phyloP scores from a whole-genome alignment of 2,888 invertebrate species.

The Hypselothyrea guttata region DNA sequence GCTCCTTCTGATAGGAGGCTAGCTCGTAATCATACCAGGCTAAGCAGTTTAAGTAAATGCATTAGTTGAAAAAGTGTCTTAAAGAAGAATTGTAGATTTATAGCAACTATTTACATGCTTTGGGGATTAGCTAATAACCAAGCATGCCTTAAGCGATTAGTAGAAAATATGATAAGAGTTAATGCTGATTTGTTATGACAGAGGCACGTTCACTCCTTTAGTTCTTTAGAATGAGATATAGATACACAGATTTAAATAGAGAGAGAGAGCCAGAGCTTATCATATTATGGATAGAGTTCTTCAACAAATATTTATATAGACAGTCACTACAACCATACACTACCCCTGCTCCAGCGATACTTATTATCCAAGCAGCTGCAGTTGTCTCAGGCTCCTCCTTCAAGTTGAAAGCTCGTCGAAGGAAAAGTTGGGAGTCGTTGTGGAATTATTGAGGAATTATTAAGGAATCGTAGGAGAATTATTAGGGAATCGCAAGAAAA shows the following conservation, averaged over 20 bases:
- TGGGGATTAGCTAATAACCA: slow-evolving; percentile 22
- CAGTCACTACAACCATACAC: slow-evolving; percentile 68
- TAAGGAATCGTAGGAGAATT: no score
- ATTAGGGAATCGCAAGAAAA: no score
- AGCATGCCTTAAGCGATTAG: slow-evolving; percentile 48
- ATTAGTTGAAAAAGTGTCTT: no score
- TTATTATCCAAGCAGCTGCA: slow-evolving; percentile 35
- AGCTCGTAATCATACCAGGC: slow-evolving; percentile 97
- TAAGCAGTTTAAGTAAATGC: slow-evolving; percentile 80
- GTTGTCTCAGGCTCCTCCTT: slow-evolving; percentile 27
- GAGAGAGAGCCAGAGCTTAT: no score
- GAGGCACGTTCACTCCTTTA: slow-evolving; percentile 56
- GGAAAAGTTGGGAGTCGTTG: slow-evolving; percentile 25
- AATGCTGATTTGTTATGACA: slow-evolving; percentile 23
- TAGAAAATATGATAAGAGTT: slow-evolving; percentile 27
- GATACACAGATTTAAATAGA: slow-evolving; percentile 51
- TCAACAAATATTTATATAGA: slow-evolving; percentile 53
- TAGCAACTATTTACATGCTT: slow-evolving; percentile 31
- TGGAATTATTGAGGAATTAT: no score
- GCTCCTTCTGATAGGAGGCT: slow-evolving; percentile 91
- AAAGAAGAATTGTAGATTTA: no score
- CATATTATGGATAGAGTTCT: slow-evolving; percentile 34
- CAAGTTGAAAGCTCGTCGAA: slow-evolving; percentile 38
- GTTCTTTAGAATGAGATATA: slow-evolving; percentile 31
- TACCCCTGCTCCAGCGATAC: slow-evolving; percentile 73